Percentiles rank a stretch among this genome's conserved stretches.
phyloP scores from a whole-genome alignment of 2,113 vertebrate species.

The Bos javanicus region DNA sequence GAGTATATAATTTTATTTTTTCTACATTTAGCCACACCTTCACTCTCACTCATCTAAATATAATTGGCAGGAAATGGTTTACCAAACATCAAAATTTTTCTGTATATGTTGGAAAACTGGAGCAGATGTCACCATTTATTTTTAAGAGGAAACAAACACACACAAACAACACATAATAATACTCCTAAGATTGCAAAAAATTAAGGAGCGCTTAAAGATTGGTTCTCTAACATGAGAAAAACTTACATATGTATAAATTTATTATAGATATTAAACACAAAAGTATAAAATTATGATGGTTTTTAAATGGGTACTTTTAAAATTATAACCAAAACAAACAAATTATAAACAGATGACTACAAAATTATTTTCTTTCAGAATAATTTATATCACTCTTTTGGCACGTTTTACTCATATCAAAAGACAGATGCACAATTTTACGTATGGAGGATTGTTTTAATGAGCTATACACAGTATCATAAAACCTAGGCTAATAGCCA shows the following conservation, averaged over 20 bases:
- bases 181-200: background rate
- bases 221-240: background rate
- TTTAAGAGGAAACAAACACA: slow-evolving; percentile 8
- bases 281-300: background rate
- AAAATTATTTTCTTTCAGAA: background rate
- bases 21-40: background rate
- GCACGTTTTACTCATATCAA: background rate
- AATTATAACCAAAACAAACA: background rate
- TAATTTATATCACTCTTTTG: background rate
- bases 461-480: slow-evolving; percentile 47
- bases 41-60: background rate
- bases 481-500: slow-evolving; percentile 59
- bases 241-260: background rate
- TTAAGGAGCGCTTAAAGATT: background rate
- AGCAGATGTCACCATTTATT: background rate
- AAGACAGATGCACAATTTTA: slow-evolving; percentile 41
- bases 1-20: background rate
- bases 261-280: background rate
- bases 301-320: background rate
- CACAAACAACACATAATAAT: background rate
- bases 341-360: background rate
- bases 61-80: background rate
- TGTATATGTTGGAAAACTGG: background rate
- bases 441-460: slow-evolving; percentile 26
- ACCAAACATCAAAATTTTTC: background rate